phyloP scores from a whole-genome alignment of 37 sponge, comb jelly and placozoan genomes.

The Geodia barretti region DNA sequence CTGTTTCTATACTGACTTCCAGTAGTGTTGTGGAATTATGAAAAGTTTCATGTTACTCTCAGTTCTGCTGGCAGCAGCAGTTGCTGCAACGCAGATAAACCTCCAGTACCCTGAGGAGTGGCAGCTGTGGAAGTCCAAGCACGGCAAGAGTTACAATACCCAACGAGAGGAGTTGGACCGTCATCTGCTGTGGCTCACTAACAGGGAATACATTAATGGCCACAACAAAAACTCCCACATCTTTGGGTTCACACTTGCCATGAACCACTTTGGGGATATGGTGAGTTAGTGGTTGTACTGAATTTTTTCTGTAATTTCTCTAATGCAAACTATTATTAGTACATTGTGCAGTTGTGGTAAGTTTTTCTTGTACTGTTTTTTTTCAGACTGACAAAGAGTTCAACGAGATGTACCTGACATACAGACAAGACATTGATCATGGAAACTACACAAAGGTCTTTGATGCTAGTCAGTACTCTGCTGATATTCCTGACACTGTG shows the following conservation, averaged over 20 bases:
- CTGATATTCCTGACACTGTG: slow-evolving; percentile 46
- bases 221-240: slow-evolving; percentile 67
- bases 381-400: slow-evolving; percentile 35
- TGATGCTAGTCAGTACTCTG: neutral
- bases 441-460: slow-evolving; percentile 18
- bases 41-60: too few relatives aligned
- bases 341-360: too few relatives aligned
- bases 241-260: slow-evolving; percentile 63
- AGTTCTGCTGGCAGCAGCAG: neutral
- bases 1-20: too few relatives aligned
- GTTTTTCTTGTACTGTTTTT: too few relatives aligned
- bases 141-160: slow-evolving; percentile 38
- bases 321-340: too few relatives aligned
- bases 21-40: too few relatives aligned
- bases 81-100: slow-evolving; percentile 1
- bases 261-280: slow-evolving; percentile 78
- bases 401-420: slow-evolving; percentile 18
- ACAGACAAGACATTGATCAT: too few relatives aligned
- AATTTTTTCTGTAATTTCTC: too few relatives aligned
- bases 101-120: slow-evolving; percentile 63
- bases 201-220: slow-evolving; percentile 64
- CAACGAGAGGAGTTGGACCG: slow-evolving; percentile 28
- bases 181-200: slow-evolving; percentile 49
- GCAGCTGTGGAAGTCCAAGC: slow-evolving; percentile 52
- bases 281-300: slow-evolving; percentile 12